A percentile compares a stretch with the other conserved stretches of the same genome.
Evolutionary conservation across 2,113 vertebrate species (phyloP).

Genomic region (Myotis lucifugus): DNA sequence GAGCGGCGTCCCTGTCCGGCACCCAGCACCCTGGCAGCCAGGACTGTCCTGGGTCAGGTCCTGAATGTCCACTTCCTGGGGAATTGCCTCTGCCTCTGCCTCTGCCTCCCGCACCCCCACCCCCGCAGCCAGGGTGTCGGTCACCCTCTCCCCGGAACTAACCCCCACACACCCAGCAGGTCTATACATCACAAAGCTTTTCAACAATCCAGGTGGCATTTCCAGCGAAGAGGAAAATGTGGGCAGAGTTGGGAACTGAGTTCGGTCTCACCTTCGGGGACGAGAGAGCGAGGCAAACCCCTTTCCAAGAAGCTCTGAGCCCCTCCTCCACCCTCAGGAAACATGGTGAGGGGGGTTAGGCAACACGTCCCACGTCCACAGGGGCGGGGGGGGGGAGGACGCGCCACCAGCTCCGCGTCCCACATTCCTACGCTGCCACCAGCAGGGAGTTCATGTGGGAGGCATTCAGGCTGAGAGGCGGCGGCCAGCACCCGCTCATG

Average conservation of each 20-base stretch:
- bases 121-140: too few relatives aligned
- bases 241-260: neutral
- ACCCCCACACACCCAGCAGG: too few relatives aligned
- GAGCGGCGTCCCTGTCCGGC: neutral
- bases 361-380: neutral
- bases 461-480: slow-evolving; percentile 60
- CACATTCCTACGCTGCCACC: slow-evolving; percentile 36
- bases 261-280: neutral
- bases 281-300: neutral
- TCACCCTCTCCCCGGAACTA: neutral
- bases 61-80: neutral
- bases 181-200: neutral
- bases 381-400: neutral
- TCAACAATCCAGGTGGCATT: neutral
- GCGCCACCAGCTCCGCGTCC: neutral
- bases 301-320: neutral
- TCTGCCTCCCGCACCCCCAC: fast-evolving
- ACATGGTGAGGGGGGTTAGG: neutral
- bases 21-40: neutral
- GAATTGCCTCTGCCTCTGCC: neutral
- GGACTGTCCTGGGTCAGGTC: neutral
- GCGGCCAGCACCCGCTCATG: slow-evolving; percentile 24
- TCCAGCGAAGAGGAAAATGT: neutral
- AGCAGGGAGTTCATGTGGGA: slow-evolving; percentile 13
- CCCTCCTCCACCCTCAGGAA: neutral